Percentiles rank a stretch among this genome's conserved stretches.
Conservation (phyloP, 2,113 vertebrate species). For the Junco hyemalis region DNA sequence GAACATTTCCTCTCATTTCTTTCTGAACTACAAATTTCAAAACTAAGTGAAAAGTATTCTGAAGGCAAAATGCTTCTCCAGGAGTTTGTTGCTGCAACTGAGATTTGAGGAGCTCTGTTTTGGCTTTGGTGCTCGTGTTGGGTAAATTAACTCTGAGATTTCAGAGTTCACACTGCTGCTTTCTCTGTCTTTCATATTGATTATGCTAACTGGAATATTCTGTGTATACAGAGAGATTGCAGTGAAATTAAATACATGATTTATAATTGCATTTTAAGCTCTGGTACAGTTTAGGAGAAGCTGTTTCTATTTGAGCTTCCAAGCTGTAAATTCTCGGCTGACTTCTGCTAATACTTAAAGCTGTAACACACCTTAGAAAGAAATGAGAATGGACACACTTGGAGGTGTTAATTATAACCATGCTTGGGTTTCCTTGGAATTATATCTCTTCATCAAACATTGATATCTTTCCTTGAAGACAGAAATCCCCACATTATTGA, state of each 20-base stretch:
- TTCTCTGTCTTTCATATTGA: neutral
- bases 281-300: neutral
- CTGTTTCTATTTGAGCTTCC: neutral
- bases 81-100: neutral
- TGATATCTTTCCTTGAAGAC: neutral
- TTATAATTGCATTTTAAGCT: constrained; percentile 13
- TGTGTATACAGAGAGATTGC: neutral
- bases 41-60: neutral
- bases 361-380: neutral
- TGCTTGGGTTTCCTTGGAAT: neutral
- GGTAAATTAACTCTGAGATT: neutral
- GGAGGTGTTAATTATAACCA: neutral
- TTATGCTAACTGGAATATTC: neutral
- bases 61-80: neutral
- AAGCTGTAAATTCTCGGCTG: neutral
- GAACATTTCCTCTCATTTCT: neutral
- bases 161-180: neutral
- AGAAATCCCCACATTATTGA: neutral
- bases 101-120: neutral
- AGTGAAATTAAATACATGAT: constrained; percentile 3
- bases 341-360: neutral
- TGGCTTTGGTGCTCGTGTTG: neutral
- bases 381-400: neutral
- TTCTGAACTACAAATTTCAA: neutral
- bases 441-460: neutral